These are phyloP conservation scores for Amblyjoppa fuscipennis DNA, from an alignment of 2,888 invertebrate species.

Conservation along the genomic window DNA sequence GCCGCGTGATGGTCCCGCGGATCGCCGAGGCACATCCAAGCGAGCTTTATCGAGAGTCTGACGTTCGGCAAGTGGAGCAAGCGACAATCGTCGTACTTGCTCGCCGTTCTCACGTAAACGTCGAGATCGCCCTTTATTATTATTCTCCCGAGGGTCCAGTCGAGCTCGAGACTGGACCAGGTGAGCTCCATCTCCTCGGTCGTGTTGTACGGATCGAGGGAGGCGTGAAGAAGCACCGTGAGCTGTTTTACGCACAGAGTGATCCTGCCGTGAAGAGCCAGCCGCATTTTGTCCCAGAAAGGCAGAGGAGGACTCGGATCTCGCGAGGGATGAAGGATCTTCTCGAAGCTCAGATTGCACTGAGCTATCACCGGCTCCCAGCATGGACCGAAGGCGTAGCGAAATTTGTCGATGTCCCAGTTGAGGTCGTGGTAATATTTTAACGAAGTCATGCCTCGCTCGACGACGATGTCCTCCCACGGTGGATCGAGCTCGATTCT, in stretches of 20 bases:
- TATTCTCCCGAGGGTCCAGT: constrained; percentile 98
- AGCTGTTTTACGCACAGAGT: constrained; percentile 95
- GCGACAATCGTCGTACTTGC: constrained; percentile 99
- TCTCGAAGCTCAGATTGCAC: constrained; percentile 94
- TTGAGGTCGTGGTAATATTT: constrained; percentile 99
- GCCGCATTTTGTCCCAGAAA: constrained; percentile 98
- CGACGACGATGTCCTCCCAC: constrained; percentile 93
- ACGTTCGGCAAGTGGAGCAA: constrained; percentile 96
- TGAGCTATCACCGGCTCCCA: constrained; percentile 99
- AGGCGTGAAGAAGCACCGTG: constrained; percentile 97
- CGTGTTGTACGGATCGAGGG: constrained; percentile 98
- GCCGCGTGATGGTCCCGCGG: constrained; percentile 98
- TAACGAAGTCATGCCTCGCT: constrained; percentile 96
- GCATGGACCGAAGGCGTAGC: constrained; percentile 98
- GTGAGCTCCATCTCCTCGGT: constrained; percentile 99
- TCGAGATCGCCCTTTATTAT: constrained; percentile 97
- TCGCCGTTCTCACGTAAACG: constrained; percentile 98
- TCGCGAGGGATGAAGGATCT: constrained; percentile 93
- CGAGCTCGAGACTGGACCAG: constrained; percentile 96
- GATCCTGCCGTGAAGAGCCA: constrained; percentile 96
- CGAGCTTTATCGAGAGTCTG: constrained; percentile 92
- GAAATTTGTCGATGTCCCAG: constrained; percentile 95
- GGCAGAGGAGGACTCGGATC: constrained; percentile 97
- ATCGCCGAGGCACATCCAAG: constrained; percentile 97
- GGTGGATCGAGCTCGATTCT: constrained; percentile 93